Percentiles rank a stretch among this genome's conserved stretches.
phyloP scores from a whole-genome alignment of 2,113 vertebrate species.

The Jacana jacana region DNA sequence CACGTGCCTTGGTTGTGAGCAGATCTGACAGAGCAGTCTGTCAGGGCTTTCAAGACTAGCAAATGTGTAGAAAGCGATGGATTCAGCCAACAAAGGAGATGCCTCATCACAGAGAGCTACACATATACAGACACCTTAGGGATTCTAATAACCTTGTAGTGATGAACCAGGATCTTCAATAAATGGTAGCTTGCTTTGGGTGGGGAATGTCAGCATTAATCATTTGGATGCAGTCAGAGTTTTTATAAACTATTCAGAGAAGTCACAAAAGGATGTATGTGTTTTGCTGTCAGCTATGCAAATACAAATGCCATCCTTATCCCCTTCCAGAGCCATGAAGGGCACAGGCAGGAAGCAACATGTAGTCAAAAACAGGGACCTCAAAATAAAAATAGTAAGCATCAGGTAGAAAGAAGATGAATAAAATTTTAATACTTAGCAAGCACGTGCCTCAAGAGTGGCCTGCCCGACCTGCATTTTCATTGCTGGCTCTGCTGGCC shows the following conservation, averaged over 20 bases:
- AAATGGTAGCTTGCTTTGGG: neutral
- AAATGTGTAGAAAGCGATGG: slow-evolving; percentile 51
- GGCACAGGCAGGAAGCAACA: neutral
- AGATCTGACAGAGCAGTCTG: slow-evolving; percentile 44
- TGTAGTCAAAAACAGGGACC: neutral
- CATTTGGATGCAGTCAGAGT: neutral
- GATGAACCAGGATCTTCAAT: neutral
- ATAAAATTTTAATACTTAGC: neutral
- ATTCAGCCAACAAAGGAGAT: slow-evolving; percentile 33
- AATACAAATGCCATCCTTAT: neutral
- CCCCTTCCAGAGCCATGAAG: neutral
- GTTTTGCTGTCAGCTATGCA: neutral
- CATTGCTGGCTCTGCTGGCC: neutral
- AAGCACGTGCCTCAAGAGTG: neutral
- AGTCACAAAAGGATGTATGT: neutral
- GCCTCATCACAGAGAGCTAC: neutral
- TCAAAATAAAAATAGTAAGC: neutral
- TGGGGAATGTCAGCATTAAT: neutral
- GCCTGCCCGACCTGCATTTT: neutral
- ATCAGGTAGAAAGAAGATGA: neutral
- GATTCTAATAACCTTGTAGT: neutral
- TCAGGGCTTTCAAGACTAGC: slow-evolving; percentile 59
- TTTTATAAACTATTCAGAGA: neutral
- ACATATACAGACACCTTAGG: neutral
- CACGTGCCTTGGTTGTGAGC: slow-evolving; percentile 65